These are phyloP conservation scores for Podabrus alpinus DNA, from an alignment of 2,888 invertebrate species.

Conservation along the genomic window DNA sequence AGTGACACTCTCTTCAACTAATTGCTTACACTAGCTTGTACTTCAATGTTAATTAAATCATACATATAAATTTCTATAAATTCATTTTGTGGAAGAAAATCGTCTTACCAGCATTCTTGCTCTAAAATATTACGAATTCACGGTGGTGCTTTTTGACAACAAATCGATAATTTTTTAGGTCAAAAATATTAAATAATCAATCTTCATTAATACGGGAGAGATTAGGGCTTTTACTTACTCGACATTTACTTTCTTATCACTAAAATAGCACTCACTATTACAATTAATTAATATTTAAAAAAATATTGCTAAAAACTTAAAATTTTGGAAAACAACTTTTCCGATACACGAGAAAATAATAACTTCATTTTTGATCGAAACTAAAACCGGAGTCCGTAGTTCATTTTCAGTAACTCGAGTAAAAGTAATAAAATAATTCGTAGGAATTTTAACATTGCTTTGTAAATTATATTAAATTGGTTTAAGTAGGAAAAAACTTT, in stretches of 20 bases:
- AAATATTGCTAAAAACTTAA: background rate
- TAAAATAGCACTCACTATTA: background rate
- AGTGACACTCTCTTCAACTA: conserved; percentile 8
- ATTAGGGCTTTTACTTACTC: conserved; percentile 19
- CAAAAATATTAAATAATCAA: conserved; percentile 24
- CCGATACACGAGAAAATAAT: background rate
- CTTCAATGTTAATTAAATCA: background rate
- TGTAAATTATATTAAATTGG: background rate
- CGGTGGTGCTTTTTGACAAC: background rate
- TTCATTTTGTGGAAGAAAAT: background rate
- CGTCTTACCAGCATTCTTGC: conserved; percentile 1
- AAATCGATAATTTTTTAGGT: conserved; percentile 18
- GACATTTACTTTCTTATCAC: background rate
- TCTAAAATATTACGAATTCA: conserved; percentile 5
- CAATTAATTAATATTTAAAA: background rate
- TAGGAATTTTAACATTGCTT: background rate
- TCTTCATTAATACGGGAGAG: conserved; percentile 15
- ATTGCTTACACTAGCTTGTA: background rate
- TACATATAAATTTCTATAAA: background rate
- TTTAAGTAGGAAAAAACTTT: background rate
- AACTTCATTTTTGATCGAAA: background rate
- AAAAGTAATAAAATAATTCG: background rate
- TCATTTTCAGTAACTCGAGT: background rate
- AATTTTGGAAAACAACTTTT: background rate
- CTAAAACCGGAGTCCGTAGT: background rate